Percentiles rank a stretch among this genome's conserved stretches.
phyloP scores from a whole-genome alignment of 1,140 invertebrate genomes.

The Macrobrachium nipponense region DNA sequence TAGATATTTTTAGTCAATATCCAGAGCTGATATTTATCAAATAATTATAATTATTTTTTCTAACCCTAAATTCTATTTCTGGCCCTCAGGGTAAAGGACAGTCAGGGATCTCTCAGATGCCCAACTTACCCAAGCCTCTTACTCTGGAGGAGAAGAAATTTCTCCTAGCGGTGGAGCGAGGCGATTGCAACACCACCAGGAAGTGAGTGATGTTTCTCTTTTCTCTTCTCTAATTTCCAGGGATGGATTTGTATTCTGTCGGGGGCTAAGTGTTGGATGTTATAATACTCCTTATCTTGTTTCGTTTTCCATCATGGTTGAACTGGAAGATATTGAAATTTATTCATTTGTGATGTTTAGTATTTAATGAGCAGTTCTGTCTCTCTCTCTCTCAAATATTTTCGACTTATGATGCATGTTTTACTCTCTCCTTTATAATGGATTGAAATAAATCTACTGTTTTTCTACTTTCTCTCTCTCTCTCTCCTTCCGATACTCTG shows the following conservation, averaged over 20 bases:
- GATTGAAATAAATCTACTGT: not conserved
- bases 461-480: not conserved
- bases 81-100: not conserved
- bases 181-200: conserved; percentile 74
- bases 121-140: conserved; percentile 72
- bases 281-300: no score
- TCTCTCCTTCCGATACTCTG: not conserved
- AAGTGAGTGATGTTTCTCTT: conserved; percentile 71
- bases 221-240: not conserved
- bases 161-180: conserved; percentile 73
- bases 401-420: not conserved
- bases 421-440: not conserved
- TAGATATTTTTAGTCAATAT: no score
- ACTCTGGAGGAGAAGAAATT: conserved; percentile 77
- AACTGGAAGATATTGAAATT: no score
- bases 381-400: not conserved
- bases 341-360: no score
- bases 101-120: conserved; percentile 26
- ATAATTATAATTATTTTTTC: no score
- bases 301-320: no score
- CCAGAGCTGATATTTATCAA: no score
- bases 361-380: not conserved
- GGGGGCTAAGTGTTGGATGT: no score
- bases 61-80: no score
- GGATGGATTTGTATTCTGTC: not conserved